Evolutionary conservation across 2,888 invertebrate genomes (phyloP).

Genomic region (Leucoma salicis): DNA sequence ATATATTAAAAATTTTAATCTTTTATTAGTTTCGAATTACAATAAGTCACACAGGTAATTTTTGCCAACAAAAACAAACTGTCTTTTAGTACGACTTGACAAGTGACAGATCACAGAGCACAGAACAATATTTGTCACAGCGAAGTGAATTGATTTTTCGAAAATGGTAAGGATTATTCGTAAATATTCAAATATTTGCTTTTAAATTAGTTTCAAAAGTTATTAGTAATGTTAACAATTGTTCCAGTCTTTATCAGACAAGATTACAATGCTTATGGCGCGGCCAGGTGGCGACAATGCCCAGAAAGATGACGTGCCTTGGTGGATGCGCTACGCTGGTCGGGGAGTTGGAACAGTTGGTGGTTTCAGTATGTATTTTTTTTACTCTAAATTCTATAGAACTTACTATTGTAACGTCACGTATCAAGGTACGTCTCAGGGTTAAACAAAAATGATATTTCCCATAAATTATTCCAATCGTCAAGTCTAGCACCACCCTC

Average conservation of each 20-base stretch:
- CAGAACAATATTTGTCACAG: too few relatives aligned
- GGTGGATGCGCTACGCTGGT: constrained; percentile 94
- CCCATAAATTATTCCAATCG: constrained; percentile 28
- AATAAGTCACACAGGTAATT: too few relatives aligned
- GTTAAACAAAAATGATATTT: constrained; percentile 9
- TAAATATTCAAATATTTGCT: constrained; percentile 38
- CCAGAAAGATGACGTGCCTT: constrained; percentile 91
- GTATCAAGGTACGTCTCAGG: background rate
- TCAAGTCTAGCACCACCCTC: constrained; percentile 22
- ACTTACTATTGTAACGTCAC: constrained; percentile 4
- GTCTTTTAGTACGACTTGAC: constrained; percentile 12
- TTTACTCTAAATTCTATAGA: constrained; percentile 18
- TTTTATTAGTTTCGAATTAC: too few relatives aligned
- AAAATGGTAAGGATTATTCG: constrained; percentile 66
- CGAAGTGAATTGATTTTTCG: constrained; percentile 79
- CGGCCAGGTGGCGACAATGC: constrained; percentile 90
- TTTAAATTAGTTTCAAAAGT: constrained; percentile 9
- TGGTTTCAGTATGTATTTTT: constrained; percentile 87
- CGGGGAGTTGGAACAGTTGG: constrained; percentile 92
- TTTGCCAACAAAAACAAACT: background rate
- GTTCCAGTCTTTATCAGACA: constrained; percentile 89
- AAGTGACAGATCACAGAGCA: constrained; percentile 59
- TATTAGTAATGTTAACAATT: constrained; percentile 39
- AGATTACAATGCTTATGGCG: constrained; percentile 89
- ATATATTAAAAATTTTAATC: too few relatives aligned